phyloP scores from a whole-genome alignment of 2,888 invertebrate genomes.

The Emesis furor region DNA sequence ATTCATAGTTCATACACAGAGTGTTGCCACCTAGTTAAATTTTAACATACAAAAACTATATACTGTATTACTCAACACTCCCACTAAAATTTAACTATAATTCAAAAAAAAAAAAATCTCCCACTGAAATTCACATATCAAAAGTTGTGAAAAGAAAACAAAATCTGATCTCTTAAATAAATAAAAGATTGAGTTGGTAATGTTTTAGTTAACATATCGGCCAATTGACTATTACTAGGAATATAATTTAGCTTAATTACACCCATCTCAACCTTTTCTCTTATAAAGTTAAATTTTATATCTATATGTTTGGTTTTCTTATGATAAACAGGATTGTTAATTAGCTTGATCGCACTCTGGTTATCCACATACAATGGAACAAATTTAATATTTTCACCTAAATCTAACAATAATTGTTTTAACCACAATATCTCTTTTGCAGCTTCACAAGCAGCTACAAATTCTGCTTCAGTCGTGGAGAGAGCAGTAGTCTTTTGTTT shows the following conservation, averaged over 20 bases:
- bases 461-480: constrained; percentile 69
- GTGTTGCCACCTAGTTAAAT: no score
- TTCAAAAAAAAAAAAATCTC: neutral
- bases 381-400: constrained; percentile 45
- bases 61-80: neutral
- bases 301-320: constrained; percentile 73
- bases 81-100: constrained; percentile 20
- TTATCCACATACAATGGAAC: constrained; percentile 62
- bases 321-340: constrained; percentile 73
- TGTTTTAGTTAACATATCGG: constrained; percentile 45
- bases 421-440: constrained; percentile 66
- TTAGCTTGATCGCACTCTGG: constrained; percentile 72
- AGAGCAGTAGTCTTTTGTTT: constrained; percentile 69
- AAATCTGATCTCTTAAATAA: constrained; percentile 9
- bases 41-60: no score
- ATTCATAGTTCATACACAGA: no score
- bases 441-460: constrained; percentile 66
- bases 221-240: constrained; percentile 35
- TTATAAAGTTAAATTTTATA: constrained; percentile 71
- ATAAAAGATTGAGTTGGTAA: constrained; percentile 25
- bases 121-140: no score
- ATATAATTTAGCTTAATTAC: constrained; percentile 67
- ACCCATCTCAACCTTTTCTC: constrained; percentile 45
- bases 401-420: constrained; percentile 48
- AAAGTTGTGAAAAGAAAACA: neutral